Percentiles rank a stretch among this genome's conserved stretches.
Evolutionary conservation across 2,797 vertebrate species (phyloP).

Genomic region (Mycteria americana): DNA sequence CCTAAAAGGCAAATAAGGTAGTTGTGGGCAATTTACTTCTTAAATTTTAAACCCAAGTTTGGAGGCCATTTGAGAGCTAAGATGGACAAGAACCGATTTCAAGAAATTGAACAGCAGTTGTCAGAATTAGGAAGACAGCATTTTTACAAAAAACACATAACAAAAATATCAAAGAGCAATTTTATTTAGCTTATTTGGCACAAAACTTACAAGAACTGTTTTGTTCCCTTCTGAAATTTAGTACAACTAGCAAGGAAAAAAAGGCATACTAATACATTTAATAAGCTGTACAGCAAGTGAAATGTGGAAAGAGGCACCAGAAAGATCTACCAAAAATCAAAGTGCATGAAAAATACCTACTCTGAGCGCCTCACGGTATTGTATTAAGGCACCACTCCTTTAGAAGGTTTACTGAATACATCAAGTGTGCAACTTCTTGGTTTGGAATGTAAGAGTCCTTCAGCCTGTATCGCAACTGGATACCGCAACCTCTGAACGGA

Average conservation of each 20-base stretch:
- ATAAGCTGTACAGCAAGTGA: constrained; percentile 65
- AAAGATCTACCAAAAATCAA: constrained; percentile 67
- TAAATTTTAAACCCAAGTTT: neutral
- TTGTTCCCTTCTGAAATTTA: constrained; percentile 65
- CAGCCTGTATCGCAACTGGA: neutral
- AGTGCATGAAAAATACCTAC: constrained; percentile 72
- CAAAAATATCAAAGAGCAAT: constrained; percentile 65
- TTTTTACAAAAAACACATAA: neutral
- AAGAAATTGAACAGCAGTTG: neutral
- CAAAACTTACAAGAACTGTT: constrained; percentile 66
- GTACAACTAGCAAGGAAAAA: constrained; percentile 61
- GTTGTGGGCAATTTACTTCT: neutral
- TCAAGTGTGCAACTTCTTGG: constrained; percentile 58
- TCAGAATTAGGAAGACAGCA: neutral
- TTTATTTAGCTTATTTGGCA: constrained; percentile 76
- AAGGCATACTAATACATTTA: constrained; percentile 66
- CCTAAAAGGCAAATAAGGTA: neutral
- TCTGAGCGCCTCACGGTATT: constrained; percentile 64
- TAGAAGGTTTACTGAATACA: constrained; percentile 61
- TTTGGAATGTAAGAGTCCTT: constrained; percentile 70
- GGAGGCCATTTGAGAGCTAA: neutral
- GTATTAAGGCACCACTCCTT: constrained; percentile 71
- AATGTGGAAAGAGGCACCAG: constrained; percentile 68
- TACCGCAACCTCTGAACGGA: neutral
- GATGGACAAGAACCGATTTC: neutral